Conservation (phyloP, 2,113 vertebrate species). For the Ictalurus punctatus region DNA sequence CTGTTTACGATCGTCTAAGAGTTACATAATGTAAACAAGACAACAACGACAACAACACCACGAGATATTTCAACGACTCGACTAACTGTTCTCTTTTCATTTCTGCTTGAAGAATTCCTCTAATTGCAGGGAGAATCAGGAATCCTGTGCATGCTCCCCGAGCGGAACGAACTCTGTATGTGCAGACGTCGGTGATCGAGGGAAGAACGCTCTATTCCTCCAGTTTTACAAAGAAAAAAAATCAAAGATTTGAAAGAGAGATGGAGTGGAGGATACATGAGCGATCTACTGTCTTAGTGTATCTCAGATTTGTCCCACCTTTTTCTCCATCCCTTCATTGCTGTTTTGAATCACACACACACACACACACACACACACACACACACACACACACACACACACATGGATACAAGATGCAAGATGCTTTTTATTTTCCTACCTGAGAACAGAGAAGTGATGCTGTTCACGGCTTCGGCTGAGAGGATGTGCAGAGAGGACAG, state of each 20-base stretch:
- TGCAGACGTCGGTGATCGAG: neutral
- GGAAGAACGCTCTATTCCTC: neutral
- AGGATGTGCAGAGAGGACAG: conserved; percentile 60
- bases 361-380: conserved; percentile 57
- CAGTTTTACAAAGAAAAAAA: neutral
- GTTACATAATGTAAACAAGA: neutral
- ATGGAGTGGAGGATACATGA: conserved; percentile 49
- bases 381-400: conserved; percentile 40
- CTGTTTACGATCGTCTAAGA: neutral
- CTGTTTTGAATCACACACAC: conserved; percentile 45
- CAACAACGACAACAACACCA: neutral
- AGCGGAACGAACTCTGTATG: neutral
- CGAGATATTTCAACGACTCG: neutral
- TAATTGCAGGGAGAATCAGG: neutral
- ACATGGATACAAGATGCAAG: neutral
- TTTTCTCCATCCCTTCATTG: conserved; percentile 48
- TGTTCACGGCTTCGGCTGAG: conserved; percentile 61
- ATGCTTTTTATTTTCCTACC: conserved; percentile 41
- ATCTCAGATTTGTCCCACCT: neutral
- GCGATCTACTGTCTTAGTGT: conserved; percentile 43
- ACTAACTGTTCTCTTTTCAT: neutral
- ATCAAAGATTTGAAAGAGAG: conserved; percentile 35
- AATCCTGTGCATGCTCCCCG: neutral
- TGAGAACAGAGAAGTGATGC: conserved; percentile 57
- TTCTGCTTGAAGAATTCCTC: neutral